Evolutionary conservation across 2,797 vertebrate genomes (phyloP).

Genomic region (Iguana delicatissima): DNA sequence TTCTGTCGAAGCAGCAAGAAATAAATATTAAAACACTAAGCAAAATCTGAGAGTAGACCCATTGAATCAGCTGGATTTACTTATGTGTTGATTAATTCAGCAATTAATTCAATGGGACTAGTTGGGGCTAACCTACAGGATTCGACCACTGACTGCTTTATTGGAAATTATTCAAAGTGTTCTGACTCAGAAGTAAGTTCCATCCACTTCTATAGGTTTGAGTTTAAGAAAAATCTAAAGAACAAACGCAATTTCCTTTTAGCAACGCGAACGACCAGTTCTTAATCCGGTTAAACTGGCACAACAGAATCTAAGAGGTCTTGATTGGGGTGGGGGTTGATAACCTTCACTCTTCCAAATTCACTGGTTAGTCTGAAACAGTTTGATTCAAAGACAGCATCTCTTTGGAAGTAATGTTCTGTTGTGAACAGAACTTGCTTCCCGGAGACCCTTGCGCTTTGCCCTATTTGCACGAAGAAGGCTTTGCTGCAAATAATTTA

Average conservation of each 20-base stretch:
- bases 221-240: not conserved
- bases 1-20: conserved; percentile 2
- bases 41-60: too few relatives aligned
- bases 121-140: too few relatives aligned
- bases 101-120: too few relatives aligned
- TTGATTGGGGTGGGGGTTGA: too few relatives aligned
- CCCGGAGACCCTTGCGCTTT: not conserved
- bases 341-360: not conserved
- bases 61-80: too few relatives aligned
- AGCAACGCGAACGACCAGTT: conserved; percentile 40
- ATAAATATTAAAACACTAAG: conserved; percentile 41
- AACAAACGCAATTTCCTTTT: conserved; percentile 21
- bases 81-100: too few relatives aligned
- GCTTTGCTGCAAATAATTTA: not conserved
- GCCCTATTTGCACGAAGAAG: not conserved
- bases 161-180: conserved; percentile 19
- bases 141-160: conserved; percentile 13
- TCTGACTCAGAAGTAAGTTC: not conserved
- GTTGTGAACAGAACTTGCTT: not conserved
- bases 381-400: not conserved
- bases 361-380: not conserved
- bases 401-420: not conserved
- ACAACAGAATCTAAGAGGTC: not conserved
- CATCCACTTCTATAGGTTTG: not conserved
- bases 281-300: conserved; percentile 26